phyloP scores from a whole-genome alignment of 2,113 vertebrate genomes.

The Indicator maculatus region DNA sequence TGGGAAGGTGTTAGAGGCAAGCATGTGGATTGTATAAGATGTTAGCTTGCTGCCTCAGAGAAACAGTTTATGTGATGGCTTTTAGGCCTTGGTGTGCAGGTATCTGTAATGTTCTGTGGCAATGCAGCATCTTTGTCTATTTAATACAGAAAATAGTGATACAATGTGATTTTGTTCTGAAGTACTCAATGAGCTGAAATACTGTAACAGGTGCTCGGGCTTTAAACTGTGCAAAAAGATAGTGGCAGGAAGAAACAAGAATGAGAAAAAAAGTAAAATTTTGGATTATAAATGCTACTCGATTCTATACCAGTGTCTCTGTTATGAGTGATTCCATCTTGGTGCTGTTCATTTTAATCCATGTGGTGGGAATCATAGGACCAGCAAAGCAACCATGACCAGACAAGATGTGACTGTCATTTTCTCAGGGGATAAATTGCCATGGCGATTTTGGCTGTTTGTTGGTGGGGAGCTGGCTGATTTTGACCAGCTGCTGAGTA shows the following conservation, averaged over 20 bases:
- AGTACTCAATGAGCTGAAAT: not conserved
- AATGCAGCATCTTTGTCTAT: not conserved
- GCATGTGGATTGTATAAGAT: not conserved
- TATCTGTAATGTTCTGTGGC: not conserved
- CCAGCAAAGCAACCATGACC: not conserved
- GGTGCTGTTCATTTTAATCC: conserved; percentile 9
- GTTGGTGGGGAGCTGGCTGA: not conserved
- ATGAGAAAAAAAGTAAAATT: not conserved
- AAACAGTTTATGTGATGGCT: not conserved
- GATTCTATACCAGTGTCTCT: not conserved
- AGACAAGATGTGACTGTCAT: not conserved
- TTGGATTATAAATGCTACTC: not conserved
- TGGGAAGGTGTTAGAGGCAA: conserved; percentile 43
- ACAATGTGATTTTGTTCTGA: not conserved
- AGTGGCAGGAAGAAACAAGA: not conserved
- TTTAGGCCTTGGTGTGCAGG: not conserved
- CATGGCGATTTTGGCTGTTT: not conserved
- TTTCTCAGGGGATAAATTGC: not conserved
- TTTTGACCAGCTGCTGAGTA: conserved; percentile 13
- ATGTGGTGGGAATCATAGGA: not conserved
- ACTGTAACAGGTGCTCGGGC: not conserved
- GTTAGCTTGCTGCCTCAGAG: conserved; percentile 5
- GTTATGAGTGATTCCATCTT: not conserved
- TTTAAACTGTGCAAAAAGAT: not conserved
- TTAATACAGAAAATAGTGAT: not conserved